Evolutionary conservation across 1,140 invertebrate species (phyloP), one percentile per base, ranked within the genome.

Genomic region (Drosophila tsacasi): DNA sequence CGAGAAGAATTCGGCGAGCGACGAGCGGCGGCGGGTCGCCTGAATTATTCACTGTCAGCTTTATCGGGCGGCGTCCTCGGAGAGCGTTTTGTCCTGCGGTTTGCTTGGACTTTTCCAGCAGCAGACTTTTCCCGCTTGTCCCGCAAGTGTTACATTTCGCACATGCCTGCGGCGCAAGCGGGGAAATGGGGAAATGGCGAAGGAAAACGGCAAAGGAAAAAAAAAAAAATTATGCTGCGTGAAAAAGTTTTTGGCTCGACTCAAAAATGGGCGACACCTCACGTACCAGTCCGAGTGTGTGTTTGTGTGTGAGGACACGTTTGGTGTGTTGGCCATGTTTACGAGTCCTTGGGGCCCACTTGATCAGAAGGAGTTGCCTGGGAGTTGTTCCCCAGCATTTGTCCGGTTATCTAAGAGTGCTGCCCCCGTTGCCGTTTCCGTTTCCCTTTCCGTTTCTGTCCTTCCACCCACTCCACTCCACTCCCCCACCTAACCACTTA

Each of bases 271-370:
- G 82, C 78, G 82, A 84, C 82, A 84, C 68, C 83, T 80, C 82
- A 84, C 78, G 74, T 81, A 62, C 42, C 61, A 68, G 59, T 40
- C 12, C 15, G 30, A 19, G 17, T 60, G 44, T 57, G 23, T 67
- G 49, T 59, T 44, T 66, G 47, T 73, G 61, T 72, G 58, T 21
- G 5, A 40, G 74, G 42, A 65, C 76, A 79, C 66, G 76, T 79
- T 72, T 69, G 69, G 81, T 81, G 80, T 71, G 62, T 67, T 74
- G 81, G 63, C 68, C 69, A 89, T 89, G 84, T 89, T 89, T 89
- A 89, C 84, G 84, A 89, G 77, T 89, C 84, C 84, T 89, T 69
- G 74, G 84, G 84, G 84, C 63, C 84, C 81, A 89, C 84, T 89
- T 89, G 84, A 89, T 89, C 85, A 89, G 81, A 81, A 85, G 81